A percentile compares a stretch with the other conserved stretches of the same genome.
These are phyloP conservation scores for Drosophila flavopinicola DNA, from an alignment of 2,888 invertebrate genomes.

Conservation along the genomic window DNA sequence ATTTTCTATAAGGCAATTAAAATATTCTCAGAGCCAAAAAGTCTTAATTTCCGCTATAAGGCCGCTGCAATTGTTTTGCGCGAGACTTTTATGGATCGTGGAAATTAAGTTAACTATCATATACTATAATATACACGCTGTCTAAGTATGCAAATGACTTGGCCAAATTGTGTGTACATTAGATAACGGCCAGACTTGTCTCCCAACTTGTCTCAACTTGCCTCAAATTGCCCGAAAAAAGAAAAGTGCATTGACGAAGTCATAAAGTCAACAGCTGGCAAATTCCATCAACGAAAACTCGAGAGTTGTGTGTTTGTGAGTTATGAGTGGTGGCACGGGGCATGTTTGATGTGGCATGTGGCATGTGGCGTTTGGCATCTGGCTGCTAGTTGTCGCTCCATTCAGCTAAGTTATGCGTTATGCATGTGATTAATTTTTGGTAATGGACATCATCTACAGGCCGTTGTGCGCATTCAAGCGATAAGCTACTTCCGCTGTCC, in stretches of 20 bases:
- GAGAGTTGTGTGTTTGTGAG: constrained; percentile 4
- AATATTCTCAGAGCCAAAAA: constrained; percentile 62
- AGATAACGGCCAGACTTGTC: constrained; percentile 29
- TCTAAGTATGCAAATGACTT: constrained; percentile 37
- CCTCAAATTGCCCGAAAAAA: constrained; percentile 14
- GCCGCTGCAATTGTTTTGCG: constrained; percentile 61
- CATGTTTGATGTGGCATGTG: constrained; percentile 2
- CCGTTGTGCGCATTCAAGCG: constrained; percentile 42
- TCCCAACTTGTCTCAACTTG: constrained; percentile 42
- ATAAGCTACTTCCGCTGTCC: constrained; percentile 41
- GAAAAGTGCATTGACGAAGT: constrained; percentile 36
- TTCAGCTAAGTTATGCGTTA: constrained; percentile 29
- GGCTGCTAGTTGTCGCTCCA: constrained; percentile 12
- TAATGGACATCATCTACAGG: constrained; percentile 31
- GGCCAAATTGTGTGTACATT: constrained; percentile 30
- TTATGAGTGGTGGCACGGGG: constrained; percentile 20
- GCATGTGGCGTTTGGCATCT: constrained; percentile 14
- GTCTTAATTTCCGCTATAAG: constrained; percentile 59
- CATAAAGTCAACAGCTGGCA: constrained; percentile 9
- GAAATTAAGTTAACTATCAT: constrained; percentile 78
- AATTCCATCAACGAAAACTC: constrained; percentile 15
- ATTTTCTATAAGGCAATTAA: constrained; percentile 61
- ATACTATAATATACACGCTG: constrained; percentile 13
- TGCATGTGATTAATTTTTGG: constrained; percentile 34
- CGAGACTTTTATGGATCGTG: constrained; percentile 73